Evolutionary conservation across 2,888 invertebrate genomes (phyloP), one percentile per base, ranked within the genome.

Genomic region (Neelides folsomi): DNA sequence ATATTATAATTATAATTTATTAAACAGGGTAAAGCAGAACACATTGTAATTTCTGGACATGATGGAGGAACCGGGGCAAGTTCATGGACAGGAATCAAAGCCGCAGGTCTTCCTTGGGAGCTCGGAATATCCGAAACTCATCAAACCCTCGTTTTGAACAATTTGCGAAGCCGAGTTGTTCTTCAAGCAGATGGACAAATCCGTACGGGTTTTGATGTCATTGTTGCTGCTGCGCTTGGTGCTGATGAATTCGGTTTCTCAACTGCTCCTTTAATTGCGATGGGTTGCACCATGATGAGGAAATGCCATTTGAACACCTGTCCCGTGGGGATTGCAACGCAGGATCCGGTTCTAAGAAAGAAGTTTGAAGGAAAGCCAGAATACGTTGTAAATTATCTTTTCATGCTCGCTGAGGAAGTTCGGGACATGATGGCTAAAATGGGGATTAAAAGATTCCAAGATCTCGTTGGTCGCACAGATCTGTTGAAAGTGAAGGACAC

Each of bases 281-380:
- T 98, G 72, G 98, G 98, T 3, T 98, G 98, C 69, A 98, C 95
- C 0, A 98, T 98, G 98, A 98, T 98, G 98, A 79, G 98, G 53
- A 98, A 98, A 71, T 98, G 98, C 68, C 98, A 98, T 71, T 75
- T 98, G 65, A 98, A 98, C 73, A 98, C 97, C 7, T 98, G 98
- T 64, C 98, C 98, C 0, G 98, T 98, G 55, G 98, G 98, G 56
- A 88, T 98, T 67, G 97, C 97, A 1, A 98, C 98, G 0, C 98
- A 97, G 50, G 98, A 98, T 75, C 97, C 97, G 0, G 78, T 84
- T 12, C 75, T 98, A 46, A 77, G 98, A 20, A 86, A 88, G 71
- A 98, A 97, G 72, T 98, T 98, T 72, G 86, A 86, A 40, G 98
- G 98, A 40, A 89, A 92, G 68, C 95, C 98, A 0, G 97, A 98